phyloP scores from a whole-genome alignment of 2,113 vertebrate genomes.

The Ascaphus truei region DNA sequence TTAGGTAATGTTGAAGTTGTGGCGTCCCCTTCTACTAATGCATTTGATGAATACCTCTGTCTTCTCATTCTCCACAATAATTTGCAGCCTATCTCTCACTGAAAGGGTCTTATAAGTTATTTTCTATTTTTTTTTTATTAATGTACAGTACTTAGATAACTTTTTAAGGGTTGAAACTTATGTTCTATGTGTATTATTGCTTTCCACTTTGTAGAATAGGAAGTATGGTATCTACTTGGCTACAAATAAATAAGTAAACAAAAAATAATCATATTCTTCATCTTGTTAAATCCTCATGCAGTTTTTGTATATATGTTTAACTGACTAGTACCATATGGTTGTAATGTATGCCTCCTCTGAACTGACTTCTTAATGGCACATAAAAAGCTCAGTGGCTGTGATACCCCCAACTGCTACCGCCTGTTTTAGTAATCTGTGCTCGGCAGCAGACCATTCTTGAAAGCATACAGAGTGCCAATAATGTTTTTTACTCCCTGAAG shows the following conservation, averaged over 20 bases:
- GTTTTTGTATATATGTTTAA: conserved; percentile 39
- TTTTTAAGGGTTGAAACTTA: too few species aligned
- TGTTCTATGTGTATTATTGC: too few species aligned
- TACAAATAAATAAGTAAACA: background rate
- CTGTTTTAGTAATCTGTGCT: conserved; percentile 33
- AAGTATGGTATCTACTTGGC: too few species aligned
- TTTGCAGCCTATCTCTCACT: too few species aligned
- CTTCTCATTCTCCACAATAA: too few species aligned
- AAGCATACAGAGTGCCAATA: background rate
- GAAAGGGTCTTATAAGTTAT: too few species aligned
- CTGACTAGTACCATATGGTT: conserved; percentile 48
- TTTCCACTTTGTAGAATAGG: too few species aligned
- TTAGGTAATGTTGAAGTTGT: too few species aligned
- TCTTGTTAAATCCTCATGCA: conserved; percentile 2
- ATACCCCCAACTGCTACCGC: conserved; percentile 24
- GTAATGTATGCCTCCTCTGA: conserved; percentile 19
- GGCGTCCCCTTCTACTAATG: too few species aligned
- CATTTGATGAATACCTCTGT: too few species aligned
- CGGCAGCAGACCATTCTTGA: background rate
- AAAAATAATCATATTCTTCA: background rate
- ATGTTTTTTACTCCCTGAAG: background rate
- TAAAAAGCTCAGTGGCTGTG: conserved; percentile 37
- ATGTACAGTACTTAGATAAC: too few species aligned
- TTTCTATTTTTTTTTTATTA: too few species aligned
- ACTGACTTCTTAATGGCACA: conserved; percentile 44